A percentile compares a stretch with the other conserved stretches of the same genome.
These are phyloP conservation scores for Empis stercorea DNA, from an alignment of 2,888 invertebrate species.

Conservation along the genomic window DNA sequence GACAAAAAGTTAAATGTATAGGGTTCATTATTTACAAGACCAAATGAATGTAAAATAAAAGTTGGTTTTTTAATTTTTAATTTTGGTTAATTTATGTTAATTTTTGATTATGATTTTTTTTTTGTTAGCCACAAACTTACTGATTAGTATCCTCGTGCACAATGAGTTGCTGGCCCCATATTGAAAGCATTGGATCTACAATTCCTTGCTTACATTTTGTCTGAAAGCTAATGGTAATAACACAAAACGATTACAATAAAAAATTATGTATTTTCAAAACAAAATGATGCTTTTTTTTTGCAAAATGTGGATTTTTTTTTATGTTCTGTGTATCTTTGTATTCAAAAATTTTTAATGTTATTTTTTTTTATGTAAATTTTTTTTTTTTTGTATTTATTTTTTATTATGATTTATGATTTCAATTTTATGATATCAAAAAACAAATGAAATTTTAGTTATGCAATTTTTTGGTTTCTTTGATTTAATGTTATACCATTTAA, in stretches of 20 bases:
- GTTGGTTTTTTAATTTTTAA: constrained; percentile 3
- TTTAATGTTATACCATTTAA: too few relatives aligned
- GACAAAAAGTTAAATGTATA: too few relatives aligned
- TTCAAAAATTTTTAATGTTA: too few relatives aligned
- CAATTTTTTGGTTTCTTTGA: too few relatives aligned
- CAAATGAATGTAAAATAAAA: constrained; percentile 3
- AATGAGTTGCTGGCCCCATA: constrained; percentile 96
- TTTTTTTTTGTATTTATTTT: neutral
- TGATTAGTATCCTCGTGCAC: constrained; percentile 95
- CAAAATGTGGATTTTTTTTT: too few relatives aligned
- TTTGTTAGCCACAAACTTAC: constrained; percentile 53
- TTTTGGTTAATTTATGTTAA: neutral
- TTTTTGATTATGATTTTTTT: neutral
- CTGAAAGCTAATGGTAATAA: constrained; percentile 50
- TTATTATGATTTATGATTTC: neutral
- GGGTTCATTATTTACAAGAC: neutral
- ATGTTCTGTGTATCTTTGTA: neutral
- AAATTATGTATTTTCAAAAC: neutral
- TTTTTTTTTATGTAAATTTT: neutral
- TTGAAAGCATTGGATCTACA: constrained; percentile 96
- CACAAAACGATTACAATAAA: constrained; percentile 14
- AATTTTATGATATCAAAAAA: too few relatives aligned
- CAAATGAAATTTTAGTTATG: too few relatives aligned
- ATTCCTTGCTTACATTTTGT: constrained; percentile 88
- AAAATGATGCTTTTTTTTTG: neutral